Evolutionary conservation across 2,797 vertebrate genomes (phyloP), one percentile per base, ranked within the genome.

Genomic region (Falco biarmicus): DNA sequence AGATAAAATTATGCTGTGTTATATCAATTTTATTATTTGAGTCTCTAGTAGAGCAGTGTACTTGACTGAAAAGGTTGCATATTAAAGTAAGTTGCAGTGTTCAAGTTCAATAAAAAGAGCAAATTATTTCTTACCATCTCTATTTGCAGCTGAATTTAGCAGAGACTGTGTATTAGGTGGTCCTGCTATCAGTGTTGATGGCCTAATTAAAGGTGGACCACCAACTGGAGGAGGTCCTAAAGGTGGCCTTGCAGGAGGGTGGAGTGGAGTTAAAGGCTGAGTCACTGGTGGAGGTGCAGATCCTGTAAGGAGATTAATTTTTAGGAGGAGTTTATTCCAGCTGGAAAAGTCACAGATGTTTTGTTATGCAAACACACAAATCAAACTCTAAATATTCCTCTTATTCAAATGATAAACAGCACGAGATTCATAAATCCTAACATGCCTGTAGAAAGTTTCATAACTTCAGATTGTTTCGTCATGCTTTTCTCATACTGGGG

Each of bases 201-300:
- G 97, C 90, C 98, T 99, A 82, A 97, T 93, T 60, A 97, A 97
- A 65, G 97, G 97, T 32, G 97, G 97, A 13, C 97, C 98, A 87
- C 96, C 96, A 89, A 92, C 34, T 8, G 98, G 98, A 32, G 98
- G 98, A 48, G 98, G 97, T 26, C 98, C 98, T 85, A 98, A 96
- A 47, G 98, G 96, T 87, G 96, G 96, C 94, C 98, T 98, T 63
- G 92, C 47, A 78, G 98, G 98, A 53, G 98, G 98, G 89, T 98
- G 99, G 60, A 97, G 94, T n/a, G 98, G 97, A 85, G 98, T 94
- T 89, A 97, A 85, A 97, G 98, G 94, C 71, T 98, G 98, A 97
- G 97, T 98, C 95, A 98, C 93, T 37, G 98, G 98, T 64, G 97
- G 97, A 61, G 98, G 98, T 80, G 92, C 97, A 91, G 98, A 56